Evolutionary conservation across 1,140 invertebrate species (phyloP), one percentile per base, ranked within the genome.

Genomic region (Onthophagus taurus): DNA sequence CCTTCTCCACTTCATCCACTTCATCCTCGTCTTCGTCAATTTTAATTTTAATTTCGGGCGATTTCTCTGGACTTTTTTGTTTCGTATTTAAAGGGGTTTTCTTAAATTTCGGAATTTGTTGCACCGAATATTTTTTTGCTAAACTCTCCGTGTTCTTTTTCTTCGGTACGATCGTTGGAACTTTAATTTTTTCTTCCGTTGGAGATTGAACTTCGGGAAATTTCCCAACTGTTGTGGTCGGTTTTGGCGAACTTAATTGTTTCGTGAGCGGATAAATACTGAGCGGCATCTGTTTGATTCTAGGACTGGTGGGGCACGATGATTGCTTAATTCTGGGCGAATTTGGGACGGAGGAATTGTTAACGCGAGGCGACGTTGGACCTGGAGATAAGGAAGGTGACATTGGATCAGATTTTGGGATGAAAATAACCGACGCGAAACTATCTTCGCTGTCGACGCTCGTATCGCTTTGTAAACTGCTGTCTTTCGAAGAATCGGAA

Each of bases 381-480:
- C 74, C 75, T 7, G 76, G 72, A 7, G 75, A 77, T 49, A 71
- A 57, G 31, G 68, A 72, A 26, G 70, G 72, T 33, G 74, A 75
- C 53, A 74, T 63, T 8, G 73, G 72, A 57, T 77, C 72, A 20
- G 61, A 64, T 57, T 82, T 83, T 30, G 87, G 87, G 50, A 90
- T 80, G 57, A 82, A 90, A 55, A 92, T 92, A 6, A 92, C 89
- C 34, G 87, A 90, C 21, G 86, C 86, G 60, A 90, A 89, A 65
- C 85, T 89, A 53, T 93, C 89, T 65, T 93, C 88, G 2, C 86
- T 90, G 63, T 93, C 89, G 2, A 93, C 82, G 65, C 88, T 91
- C 0, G 89, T 92, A 55, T 93, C 89, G 63, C 87, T 91, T 61
- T 92, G 89, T 33, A 92, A 70, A 62, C 88, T 91, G 57, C 85